Evolutionary conservation across 2,797 vertebrate species (phyloP).

Genomic region (Syndactyla subalaris): DNA sequence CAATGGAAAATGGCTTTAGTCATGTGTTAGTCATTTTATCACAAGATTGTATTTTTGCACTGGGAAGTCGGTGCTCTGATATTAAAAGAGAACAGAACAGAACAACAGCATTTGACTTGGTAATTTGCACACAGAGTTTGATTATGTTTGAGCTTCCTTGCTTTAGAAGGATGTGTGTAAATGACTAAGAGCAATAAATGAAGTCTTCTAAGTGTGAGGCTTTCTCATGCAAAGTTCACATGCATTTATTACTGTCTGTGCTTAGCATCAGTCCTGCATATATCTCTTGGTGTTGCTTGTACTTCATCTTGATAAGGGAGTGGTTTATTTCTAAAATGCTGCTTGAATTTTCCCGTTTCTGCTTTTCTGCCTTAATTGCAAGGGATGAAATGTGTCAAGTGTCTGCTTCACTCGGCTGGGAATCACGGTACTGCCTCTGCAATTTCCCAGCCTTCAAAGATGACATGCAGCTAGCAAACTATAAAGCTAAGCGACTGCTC

Average conservation of each 20-base stretch:
- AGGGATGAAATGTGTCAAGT: conserved; percentile 56
- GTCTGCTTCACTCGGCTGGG: conserved; percentile 59
- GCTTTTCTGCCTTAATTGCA: conserved; percentile 62
- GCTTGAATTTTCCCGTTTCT: conserved; percentile 24
- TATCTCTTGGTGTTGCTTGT: neutral
- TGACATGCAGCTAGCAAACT: conserved; percentile 57
- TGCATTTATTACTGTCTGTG: conserved; percentile 13
- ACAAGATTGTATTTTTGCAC: conserved; percentile 61
- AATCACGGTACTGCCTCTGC: conserved; percentile 56
- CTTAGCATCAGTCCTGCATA: neutral
- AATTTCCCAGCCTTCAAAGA: conserved; percentile 68
- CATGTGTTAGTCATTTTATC: conserved; percentile 69
- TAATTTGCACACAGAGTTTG: conserved; percentile 48
- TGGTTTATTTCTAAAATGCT: conserved; percentile 43
- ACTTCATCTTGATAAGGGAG: conserved; percentile 26
- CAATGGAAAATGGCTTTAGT: conserved; percentile 59
- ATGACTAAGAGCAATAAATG: conserved; percentile 35
- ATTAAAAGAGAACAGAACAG: conserved; percentile 39
- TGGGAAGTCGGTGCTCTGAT: conserved; percentile 11
- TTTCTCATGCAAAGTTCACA: conserved; percentile 33
- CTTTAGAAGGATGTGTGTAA: conserved; percentile 54
- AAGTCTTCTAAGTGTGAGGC: conserved; percentile 14
- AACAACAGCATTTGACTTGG: conserved; percentile 33
- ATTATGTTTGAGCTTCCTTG: neutral
- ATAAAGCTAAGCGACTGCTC: conserved; percentile 50